phyloP scores from a whole-genome alignment of 1,140 invertebrate genomes.

The Physella acuta region DNA sequence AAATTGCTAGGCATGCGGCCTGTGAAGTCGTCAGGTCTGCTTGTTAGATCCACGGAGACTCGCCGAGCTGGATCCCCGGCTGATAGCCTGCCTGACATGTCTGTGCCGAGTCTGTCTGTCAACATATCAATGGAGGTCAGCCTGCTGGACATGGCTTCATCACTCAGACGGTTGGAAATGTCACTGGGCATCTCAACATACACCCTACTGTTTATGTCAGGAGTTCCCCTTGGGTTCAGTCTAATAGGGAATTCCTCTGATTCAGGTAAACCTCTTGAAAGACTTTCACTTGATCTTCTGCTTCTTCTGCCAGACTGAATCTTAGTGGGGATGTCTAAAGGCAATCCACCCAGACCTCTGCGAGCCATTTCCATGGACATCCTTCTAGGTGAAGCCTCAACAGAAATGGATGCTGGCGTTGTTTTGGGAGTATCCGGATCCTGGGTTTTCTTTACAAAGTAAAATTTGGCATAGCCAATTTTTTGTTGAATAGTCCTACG shows the following conservation, averaged over 20 bases:
- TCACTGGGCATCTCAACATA: conserved; percentile 15
- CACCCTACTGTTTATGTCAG: not conserved
- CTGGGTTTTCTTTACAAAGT: conserved; percentile 25
- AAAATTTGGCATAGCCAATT: conserved; percentile 26
- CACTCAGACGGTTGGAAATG: not conserved
- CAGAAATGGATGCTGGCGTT: conserved; percentile 20
- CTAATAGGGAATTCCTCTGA: not conserved
- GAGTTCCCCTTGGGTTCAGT: not conserved
- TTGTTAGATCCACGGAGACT: conserved; percentile 8
- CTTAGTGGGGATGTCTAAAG: conserved; percentile 6
- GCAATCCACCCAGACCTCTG: not conserved
- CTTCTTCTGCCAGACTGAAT: not conserved
- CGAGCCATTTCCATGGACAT: conserved; percentile 27
- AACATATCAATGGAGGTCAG: not conserved
- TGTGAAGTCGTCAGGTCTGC: conserved; percentile 1
- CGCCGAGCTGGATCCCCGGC: not conserved
- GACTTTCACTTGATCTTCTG: conserved; percentile 7
- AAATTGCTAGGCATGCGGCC: not conserved
- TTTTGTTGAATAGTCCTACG: conserved; percentile 26
- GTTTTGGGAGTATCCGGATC: conserved; percentile 21
- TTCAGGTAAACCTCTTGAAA: conserved; percentile 11
- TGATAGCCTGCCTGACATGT: conserved; percentile 6
- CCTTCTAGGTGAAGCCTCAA: conserved; percentile 20
- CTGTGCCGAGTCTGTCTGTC: conserved; percentile 10
- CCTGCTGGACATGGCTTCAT: conserved; percentile 2